These are phyloP conservation scores for Stenotaenia linearis DNA, from an alignment of 2,888 invertebrate species.

Conservation along the genomic window DNA sequence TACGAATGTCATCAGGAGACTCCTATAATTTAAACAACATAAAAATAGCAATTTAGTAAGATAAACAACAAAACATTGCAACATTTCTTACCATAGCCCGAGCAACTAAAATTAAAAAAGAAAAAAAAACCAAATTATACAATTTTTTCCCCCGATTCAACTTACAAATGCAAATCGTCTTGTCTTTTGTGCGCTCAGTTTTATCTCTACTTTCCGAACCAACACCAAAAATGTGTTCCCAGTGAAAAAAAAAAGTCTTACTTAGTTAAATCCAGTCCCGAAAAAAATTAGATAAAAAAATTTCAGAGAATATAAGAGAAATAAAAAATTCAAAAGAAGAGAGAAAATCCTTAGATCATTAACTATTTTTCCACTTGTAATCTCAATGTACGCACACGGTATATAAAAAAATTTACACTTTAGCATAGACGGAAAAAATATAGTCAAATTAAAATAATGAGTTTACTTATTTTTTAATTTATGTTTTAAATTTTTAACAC, in stretches of 20 bases:
- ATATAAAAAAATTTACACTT: background rate
- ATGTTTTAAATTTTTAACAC: background rate
- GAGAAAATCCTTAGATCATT: background rate
- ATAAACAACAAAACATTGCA: no score
- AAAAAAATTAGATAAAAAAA: background rate
- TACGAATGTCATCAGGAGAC: background rate
- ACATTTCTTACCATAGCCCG: background rate
- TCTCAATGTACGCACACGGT: background rate
- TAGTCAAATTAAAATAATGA: background rate
- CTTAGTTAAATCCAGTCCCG: background rate
- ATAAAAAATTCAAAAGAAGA: background rate
- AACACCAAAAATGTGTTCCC: background rate
- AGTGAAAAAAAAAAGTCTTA: background rate
- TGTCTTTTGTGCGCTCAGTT: background rate
- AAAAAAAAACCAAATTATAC: background rate
- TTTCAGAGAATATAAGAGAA: background rate
- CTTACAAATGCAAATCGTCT: background rate
- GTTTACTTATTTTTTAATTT: background rate
- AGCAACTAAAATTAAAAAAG: background rate
- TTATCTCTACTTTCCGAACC: background rate
- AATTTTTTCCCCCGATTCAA: background rate
- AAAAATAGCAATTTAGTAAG: background rate
- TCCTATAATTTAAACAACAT: background rate
- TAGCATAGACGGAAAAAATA: background rate
- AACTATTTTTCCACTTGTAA: background rate